Evolutionary conservation across 1,140 invertebrate genomes (phyloP), one percentile per base, ranked within the genome.

Genomic region (Phymorhynchus buccinoides): DNA sequence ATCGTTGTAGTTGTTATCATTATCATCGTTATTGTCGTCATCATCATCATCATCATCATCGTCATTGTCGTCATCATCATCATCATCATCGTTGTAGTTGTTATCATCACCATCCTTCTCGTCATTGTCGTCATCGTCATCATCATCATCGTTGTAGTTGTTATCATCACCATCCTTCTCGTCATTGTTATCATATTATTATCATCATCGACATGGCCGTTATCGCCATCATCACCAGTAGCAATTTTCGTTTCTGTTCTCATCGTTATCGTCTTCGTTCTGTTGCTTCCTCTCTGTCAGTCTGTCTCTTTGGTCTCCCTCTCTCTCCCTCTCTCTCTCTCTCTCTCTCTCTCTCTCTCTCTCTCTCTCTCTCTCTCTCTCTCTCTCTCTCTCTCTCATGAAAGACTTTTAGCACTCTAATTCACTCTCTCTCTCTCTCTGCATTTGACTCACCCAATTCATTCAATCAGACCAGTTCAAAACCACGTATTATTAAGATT

Each of bases 311-410:
- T 39, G 2, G 3, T 4, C n/a, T 42, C 6, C 73, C 35, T 3
- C 73, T 32, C n/a, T 16, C 73, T 32, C 9, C 41, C 9, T 77
- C 22, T 62, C 6, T 2, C 2, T 52, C 48, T 52, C 48, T 52
- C 48, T 52, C 71, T 73, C 71, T 73, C 71, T 73, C 1, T 73
- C 71, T 1, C 71, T 73, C 3, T 73, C 71, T 73, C 71, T 73
- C 71, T 1, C 2, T 2, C 48, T 52, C 48, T 52, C 48, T 52
- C 7, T 62, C 22, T 62, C 6, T 2, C 2, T 52, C 48, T 52
- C 48, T 52, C 48, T 52, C 71, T 73, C 71, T 73, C 71, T 73
- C 1, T 73, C 71, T 1, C 71, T 73, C 71, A n/a, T n/a, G n/a
- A n/a, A n/a, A n/a, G n/a, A n/a, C n/a, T n/a, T n/a, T n/a, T n/a